Base-by-base conservation (phyloP, 2,888 invertebrate species). In the Ennomos erosarius region DNA sequence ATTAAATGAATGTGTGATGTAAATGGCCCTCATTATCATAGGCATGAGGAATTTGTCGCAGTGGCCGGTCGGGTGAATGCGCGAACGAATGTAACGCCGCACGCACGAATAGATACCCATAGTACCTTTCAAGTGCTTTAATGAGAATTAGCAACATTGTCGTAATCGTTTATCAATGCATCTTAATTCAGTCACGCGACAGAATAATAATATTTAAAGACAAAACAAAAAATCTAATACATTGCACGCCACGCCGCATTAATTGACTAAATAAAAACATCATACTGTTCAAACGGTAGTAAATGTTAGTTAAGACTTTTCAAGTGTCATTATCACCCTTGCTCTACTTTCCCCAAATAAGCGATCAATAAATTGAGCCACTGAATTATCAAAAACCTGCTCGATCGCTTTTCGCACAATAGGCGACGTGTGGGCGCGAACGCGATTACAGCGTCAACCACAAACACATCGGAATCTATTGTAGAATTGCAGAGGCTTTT, bases 21-120 rank as follows among this genome's bases (percentile, higher is more conserved):
- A 68, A 67, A 69, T 68, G 56, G 39, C 48, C 36, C 58, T 62
- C 48, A 62, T 76, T 78, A 74, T 57, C 72, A 67, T 68, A 53
- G 65, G 49, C 57, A 68, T 71, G 78, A 69, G 73, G 71, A 74
- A 76, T 77, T 72, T 59, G 57, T 55, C 55, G 47, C 59, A 1
- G 39, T 36, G 33, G 12, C 33, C 16, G 55, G 36, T 42, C 46
- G 46, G 12, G 46, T 33, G 54, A 26, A 10, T 46, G 45, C 40
- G 26, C 37, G 33, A 9, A 26, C 26, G 26, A 26, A 26, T 26
- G 26, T 26, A 26, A 26, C 45, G 46, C 9, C 33, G 35, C 26
- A 26, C 26, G 10, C 53, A 36, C 48, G 49, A 45, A 47, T 53
- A 46, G 40, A n/a, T 43, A 9, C 50, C 44, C 54, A 13, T 37